Evolutionary conservation across 2,888 invertebrate species (phyloP).

Genomic region (Ctenicera cuprea): DNA sequence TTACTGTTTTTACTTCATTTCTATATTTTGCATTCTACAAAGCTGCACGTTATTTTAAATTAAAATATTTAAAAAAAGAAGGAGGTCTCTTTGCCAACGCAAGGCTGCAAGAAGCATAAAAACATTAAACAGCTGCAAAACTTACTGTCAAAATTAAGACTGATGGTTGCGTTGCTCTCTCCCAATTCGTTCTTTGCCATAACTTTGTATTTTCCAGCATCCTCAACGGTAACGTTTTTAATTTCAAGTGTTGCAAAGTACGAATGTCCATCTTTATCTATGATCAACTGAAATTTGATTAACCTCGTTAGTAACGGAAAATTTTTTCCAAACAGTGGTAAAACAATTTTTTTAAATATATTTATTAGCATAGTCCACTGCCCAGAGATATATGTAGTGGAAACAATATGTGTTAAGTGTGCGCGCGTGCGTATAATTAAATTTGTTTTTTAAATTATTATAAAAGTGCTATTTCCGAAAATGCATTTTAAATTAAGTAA

Average conservation of each 20-base stretch:
- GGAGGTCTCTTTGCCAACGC: constrained; percentile 35
- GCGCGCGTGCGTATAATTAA: background rate
- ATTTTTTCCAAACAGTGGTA: background rate
- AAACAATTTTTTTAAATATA: background rate
- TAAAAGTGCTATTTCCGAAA: constrained; percentile 2
- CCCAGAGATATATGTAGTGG: constrained; percentile 58
- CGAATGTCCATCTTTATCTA: constrained; percentile 94
- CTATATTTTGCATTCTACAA: background rate
- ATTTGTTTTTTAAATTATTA: background rate
- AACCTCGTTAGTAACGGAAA: constrained; percentile 34
- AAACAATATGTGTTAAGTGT: constrained; percentile 29
- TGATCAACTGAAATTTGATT: constrained; percentile 80
- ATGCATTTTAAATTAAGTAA: constrained; percentile 16
- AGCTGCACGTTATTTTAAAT: background rate
- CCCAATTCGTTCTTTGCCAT: constrained; percentile 98
- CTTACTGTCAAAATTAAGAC: constrained; percentile 99
- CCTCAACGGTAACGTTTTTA: constrained; percentile 95
- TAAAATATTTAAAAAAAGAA: constrained; percentile 19
- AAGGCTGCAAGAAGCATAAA: constrained; percentile 38
- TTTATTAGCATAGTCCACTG: constrained; percentile 54
- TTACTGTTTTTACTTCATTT: background rate
- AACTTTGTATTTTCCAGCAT: constrained; percentile 97
- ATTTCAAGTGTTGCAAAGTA: constrained; percentile 96
- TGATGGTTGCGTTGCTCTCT: constrained; percentile 97
- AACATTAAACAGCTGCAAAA: constrained; percentile 63